Percentiles rank a stretch among this genome's conserved stretches.
These are phyloP conservation scores for Pollenia griseotomentosa DNA, from an alignment of 2,888 invertebrate genomes.

Conservation along the genomic window DNA sequence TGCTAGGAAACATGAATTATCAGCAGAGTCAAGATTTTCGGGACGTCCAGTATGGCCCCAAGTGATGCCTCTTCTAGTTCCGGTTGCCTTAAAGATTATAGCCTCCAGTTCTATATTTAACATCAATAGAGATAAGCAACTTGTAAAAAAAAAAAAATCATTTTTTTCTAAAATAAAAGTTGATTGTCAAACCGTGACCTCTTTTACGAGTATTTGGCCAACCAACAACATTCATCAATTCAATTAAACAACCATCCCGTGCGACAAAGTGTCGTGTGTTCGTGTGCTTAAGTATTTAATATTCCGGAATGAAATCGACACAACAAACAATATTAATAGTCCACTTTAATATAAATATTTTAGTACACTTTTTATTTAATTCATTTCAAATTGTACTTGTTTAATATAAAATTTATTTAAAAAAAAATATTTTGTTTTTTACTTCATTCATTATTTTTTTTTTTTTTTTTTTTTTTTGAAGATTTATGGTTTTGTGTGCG, in stretches of 20 bases:
- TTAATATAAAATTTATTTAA: not conserved
- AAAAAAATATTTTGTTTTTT: not conserved
- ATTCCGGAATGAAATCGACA: not conserved
- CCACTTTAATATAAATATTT: constrained; percentile 39
- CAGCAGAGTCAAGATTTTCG: too few relatives aligned
- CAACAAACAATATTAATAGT: constrained; percentile 37
- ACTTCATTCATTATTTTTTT: constrained; percentile 22
- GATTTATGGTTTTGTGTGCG: constrained; percentile 64
- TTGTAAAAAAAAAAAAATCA: not conserved
- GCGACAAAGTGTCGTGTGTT: not conserved
- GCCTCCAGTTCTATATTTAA: too few relatives aligned
- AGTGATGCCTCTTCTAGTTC: too few relatives aligned
- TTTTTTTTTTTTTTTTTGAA: constrained; percentile 20
- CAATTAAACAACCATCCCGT: constrained; percentile 1
- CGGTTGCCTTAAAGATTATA: too few relatives aligned
- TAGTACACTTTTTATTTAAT: constrained; percentile 11
- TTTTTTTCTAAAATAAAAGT: not conserved
- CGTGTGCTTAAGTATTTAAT: not conserved
- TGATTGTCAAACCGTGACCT: not conserved
- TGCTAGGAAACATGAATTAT: too few relatives aligned
- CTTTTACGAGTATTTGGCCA: not conserved
- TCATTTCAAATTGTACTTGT: constrained; percentile 5
- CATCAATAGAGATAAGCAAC: not conserved
- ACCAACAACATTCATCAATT: not conserved
- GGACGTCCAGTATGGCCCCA: too few relatives aligned